Evolutionary conservation across 1,140 invertebrate species (phyloP), one percentile per base, ranked within the genome.

Genomic region (Spodoptera litura): DNA sequence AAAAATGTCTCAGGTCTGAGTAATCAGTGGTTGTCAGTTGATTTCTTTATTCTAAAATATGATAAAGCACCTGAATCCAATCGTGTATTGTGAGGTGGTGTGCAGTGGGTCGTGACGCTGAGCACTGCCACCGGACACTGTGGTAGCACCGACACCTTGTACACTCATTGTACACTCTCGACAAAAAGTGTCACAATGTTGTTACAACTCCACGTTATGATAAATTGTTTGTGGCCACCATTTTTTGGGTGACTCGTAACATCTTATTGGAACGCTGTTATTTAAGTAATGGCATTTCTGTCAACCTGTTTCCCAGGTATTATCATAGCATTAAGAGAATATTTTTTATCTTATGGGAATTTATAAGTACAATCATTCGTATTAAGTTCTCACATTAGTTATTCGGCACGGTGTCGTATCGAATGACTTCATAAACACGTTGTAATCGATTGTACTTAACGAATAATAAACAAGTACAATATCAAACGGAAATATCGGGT

Each of bases 401-500:
- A 70, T 51, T 70, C 66, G 49, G 44, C 9, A 35, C 6, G 44
- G 27, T 71, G 68, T 35, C 68, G 55, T 73, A 13, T 73, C 31
- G 66, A 72, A 74, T 73, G 49, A 78, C 62, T 58, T 52, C 38
- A 51, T 58, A 61, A 58, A 25, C n/a, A 35, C 85, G 87, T 85
- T 89, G 87, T 89, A 72, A 81, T 75, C 81, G 82, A 89, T 78
- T 88, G 88, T 89, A 91, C 87, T 72, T 74, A 87, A 85, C 83
- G 87, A 87, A 89, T 90, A 88, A 89, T 91, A 91, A 92, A 90
- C 83, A 88, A 85, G 82, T 66, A 88, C 88, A 87, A 89, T 90
- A 91, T 91, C 87, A 88, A 91, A 90, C 91, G 91, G 91, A 91
- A 91, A 89, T 91, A 90, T 90, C 88, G 87, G 83, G 87, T 91